phyloP scores from a whole-genome alignment of 2,888 invertebrate species.

The Pollenia amentaria region DNA sequence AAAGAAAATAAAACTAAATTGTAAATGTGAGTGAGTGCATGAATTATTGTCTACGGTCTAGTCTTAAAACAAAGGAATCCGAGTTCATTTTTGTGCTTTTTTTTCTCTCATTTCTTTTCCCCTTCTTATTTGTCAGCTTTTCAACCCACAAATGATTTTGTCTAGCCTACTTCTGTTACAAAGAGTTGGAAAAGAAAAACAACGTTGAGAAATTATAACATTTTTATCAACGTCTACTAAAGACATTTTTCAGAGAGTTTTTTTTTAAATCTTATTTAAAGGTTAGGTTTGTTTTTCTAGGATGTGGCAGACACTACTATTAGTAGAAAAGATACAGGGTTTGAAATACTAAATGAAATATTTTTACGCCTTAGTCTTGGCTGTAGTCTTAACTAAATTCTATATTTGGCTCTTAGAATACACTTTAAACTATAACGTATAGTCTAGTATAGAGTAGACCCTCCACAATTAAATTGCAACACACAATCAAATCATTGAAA shows the following conservation, averaged over 20 bases:
- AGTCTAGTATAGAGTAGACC: too few relatives aligned
- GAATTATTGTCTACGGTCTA: slow-evolving; percentile 66
- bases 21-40: slow-evolving; percentile 9
- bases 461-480: too few relatives aligned
- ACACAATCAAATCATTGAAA: too few relatives aligned
- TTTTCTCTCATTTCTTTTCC: slow-evolving; percentile 7
- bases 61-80: slow-evolving; percentile 66
- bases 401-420: too few relatives aligned
- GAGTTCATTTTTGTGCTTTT: slow-evolving; percentile 34
- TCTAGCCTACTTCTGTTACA: slow-evolving; percentile 66
- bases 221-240: slow-evolving; percentile 5
- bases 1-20: slow-evolving; percentile 16
- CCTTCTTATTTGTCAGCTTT: slow-evolving; percentile 21
- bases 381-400: too few relatives aligned
- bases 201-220: slow-evolving; percentile 17
- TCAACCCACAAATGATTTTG: slow-evolving; percentile 48
- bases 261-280: slow-evolving; percentile 51
- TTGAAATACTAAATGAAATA: too few relatives aligned
- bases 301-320: not conserved
- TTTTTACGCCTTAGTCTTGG: too few relatives aligned
- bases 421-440: too few relatives aligned
- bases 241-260: slow-evolving; percentile 10
- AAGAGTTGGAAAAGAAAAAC: slow-evolving; percentile 1
- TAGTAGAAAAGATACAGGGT: too few relatives aligned
- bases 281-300: slow-evolving; percentile 38